Base-by-base conservation (phyloP, 2,888 invertebrate genomes). In the Aleiodes testaceus region DNA sequence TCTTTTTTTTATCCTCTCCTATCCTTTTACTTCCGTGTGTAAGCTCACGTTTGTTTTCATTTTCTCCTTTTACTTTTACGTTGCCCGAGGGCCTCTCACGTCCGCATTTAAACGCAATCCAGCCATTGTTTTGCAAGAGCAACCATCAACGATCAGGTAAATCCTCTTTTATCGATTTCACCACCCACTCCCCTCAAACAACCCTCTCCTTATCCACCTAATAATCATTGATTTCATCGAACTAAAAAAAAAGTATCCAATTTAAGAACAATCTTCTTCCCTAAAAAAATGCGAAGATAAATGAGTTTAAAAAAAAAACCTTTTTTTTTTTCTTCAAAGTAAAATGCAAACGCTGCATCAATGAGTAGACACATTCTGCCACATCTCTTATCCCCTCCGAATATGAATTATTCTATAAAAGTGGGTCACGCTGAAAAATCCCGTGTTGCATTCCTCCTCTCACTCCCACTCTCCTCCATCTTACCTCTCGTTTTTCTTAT, bases 381-480 rank as follows among this genome's bases (percentile, higher is more conserved):
- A 14, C 14, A n/a, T 30, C 14, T 30, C 36, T 36, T 30, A 26
- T 55, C 36, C 36, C 55, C 14, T 16, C 11, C 0, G 7, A 18
- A 18, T 59, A 45, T 65, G 65, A 70, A 70, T 70, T 70, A 70
- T 70, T 45, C 47, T 22, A 53, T 70, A 14, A 20, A 70, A 70
- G 53, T 70, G 36, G 69, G 69, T 70, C 69, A 70, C 53, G 53
- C 53, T 63, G 50, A 22, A 63, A 69, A 63, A 69, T 63, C 42
- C 50, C 36, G 47, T 65, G 53, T 64, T 42, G 69, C 64, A 70
- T 42, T 11, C 16, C 45, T 12, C 49, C 30, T 65, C 64, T 65
- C 49, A 47, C 44, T 9, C 11, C 14, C 45, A 3, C 9, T 36
- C 36, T 1, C 7, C 7, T 36, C 12, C 26, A 14, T 66, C 42